These are phyloP conservation scores for Apostichopus parvimensis DNA, from an alignment of 35 echinoderm and acorn worm genomes.

Conservation along the genomic window DNA sequence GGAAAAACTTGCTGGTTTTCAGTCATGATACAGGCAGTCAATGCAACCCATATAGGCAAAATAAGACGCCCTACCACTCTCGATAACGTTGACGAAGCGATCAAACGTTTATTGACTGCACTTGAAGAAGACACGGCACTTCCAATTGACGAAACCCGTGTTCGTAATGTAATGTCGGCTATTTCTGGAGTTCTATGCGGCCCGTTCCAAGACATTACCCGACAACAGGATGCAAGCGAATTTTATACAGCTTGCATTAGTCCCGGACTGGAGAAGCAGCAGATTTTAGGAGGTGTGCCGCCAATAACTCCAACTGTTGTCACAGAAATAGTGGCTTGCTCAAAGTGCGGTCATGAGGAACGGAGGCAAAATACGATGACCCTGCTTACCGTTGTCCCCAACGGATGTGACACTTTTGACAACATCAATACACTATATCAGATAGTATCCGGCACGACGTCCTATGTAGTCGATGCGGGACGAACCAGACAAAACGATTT, in stretches of 20 bases:
- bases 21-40: neutral
- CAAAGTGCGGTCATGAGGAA: neutral
- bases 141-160: neutral
- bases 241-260: neutral
- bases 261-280: neutral
- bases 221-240: constrained; percentile 29
- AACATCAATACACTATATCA: neutral
- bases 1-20: constrained; percentile 19
- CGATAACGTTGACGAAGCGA: neutral
- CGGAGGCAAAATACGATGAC: neutral
- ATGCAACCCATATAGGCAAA: neutral
- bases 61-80: neutral
- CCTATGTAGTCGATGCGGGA: neutral
- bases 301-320: neutral
- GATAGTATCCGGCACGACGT: neutral
- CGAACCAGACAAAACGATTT: neutral
- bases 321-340: neutral
- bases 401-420: neutral
- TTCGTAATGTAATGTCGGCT: neutral
- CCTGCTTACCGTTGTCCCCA: neutral
- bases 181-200: neutral
- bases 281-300: neutral
- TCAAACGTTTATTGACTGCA: neutral
- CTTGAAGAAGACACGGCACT: neutral
- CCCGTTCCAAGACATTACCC: neutral